Evolutionary conservation across 2,888 invertebrate species (phyloP).

Genomic region (Steromphala cineraria): DNA sequence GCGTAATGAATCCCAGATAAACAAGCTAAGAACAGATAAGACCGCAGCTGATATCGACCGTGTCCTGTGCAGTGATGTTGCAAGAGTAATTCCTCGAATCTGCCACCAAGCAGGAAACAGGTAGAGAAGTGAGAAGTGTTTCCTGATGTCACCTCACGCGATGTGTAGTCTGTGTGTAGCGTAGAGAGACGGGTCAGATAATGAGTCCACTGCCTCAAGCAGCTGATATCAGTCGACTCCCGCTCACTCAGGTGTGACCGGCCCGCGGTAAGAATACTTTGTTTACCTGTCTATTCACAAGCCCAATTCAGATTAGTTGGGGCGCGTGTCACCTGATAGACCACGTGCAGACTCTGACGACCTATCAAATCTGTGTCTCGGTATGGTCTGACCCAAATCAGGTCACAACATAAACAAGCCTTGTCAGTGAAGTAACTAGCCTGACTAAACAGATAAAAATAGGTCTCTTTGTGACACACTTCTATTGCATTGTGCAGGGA

Average conservation of each 20-base stretch:
- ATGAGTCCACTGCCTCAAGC: neutral
- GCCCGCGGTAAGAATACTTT: neutral
- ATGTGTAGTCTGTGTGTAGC: neutral
- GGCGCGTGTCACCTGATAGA: neutral
- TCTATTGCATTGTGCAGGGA: neutral
- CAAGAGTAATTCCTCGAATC: no score
- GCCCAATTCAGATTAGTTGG: neutral
- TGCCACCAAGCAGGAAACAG: no score
- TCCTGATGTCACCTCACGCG: neutral
- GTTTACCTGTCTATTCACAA: slow-evolving; percentile 4
- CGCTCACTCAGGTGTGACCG: neutral
- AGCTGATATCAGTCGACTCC: neutral
- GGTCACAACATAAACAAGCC: neutral
- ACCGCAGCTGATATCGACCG: no score
- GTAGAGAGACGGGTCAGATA: neutral
- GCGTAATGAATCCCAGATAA: no score
- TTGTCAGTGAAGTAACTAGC: neutral
- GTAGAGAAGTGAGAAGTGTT: no score
- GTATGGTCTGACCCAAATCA: neutral
- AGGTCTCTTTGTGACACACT: neutral
- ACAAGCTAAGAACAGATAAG: no score
- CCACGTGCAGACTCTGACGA: neutral
- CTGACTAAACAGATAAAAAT: neutral
- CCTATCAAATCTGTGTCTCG: neutral
- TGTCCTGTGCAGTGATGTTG: no score